Percentiles rank a stretch among this genome's conserved stretches.
These are phyloP conservation scores for Limnephilus marmoratus DNA, from an alignment of 2,888 invertebrate species.

Conservation along the genomic window DNA sequence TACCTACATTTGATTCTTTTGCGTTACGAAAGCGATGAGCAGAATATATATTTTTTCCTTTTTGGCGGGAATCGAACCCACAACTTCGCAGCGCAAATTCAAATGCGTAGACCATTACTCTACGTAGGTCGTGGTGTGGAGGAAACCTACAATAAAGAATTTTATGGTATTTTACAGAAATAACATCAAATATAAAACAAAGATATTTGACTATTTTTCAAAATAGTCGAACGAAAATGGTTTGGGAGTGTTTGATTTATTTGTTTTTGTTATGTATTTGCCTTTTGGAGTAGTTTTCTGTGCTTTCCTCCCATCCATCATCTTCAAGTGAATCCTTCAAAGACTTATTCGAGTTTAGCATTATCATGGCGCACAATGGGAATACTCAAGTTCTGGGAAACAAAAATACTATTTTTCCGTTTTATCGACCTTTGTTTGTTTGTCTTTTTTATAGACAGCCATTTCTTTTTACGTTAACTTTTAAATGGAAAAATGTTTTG, in stretches of 20 bases:
- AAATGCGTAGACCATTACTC: background rate
- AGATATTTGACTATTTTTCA: background rate
- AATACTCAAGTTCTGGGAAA: background rate
- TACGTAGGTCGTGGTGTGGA: background rate
- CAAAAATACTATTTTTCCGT: background rate
- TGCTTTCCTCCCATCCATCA: slow-evolving; percentile 19
- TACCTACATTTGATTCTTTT: too few relatives aligned
- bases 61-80: background rate
- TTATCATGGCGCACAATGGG: slow-evolving; percentile 34
- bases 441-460: background rate
- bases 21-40: too few relatives aligned
- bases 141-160: background rate
- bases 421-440: background rate
- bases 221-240: background rate
- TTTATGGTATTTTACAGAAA: background rate
- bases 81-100: background rate
- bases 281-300: slow-evolving; percentile 4
- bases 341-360: slow-evolving; percentile 34
- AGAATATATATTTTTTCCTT: too few relatives aligned
- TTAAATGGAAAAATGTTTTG: background rate
- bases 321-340: slow-evolving; percentile 38
- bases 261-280: slow-evolving; percentile 2
- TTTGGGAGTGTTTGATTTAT: background rate
- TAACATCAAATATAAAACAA: background rate
- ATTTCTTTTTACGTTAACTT: background rate